Conservation (phyloP, 2,888 invertebrate species). For the Philopedon plagiatum region DNA sequence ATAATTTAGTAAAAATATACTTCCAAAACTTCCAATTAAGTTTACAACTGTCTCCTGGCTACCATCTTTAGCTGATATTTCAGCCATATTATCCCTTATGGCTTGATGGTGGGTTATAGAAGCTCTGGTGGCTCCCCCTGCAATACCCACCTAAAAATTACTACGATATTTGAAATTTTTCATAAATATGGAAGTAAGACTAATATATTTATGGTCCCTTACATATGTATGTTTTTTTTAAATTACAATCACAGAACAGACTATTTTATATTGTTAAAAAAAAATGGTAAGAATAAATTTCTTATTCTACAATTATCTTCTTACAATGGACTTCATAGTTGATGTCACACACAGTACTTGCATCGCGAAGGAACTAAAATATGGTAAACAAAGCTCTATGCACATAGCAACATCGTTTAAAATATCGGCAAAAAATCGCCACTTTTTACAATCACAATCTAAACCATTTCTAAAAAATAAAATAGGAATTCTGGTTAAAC, state of each 20-base stretch:
- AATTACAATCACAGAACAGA: too few species aligned
- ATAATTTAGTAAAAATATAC: conserved; percentile 81
- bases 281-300: background rate
- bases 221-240: too few species aligned
- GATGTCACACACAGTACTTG: conserved; percentile 82
- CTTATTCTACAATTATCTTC: conserved; percentile 62
- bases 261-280: conserved; percentile 59
- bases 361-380: conserved; percentile 75
- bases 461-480: conserved; percentile 68
- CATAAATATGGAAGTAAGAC: too few species aligned
- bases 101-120: conserved; percentile 97
- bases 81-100: conserved; percentile 89
- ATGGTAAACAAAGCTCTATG: conserved; percentile 85
- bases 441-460: conserved; percentile 94
- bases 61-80: conserved; percentile 94
- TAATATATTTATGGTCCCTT: too few species aligned
- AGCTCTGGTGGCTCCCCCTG: conserved; percentile 91
- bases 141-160: conserved; percentile 67
- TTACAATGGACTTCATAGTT: conserved; percentile 88
- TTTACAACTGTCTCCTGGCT: conserved; percentile 98
- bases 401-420: conserved; percentile 93
- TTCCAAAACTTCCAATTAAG: conserved; percentile 85
- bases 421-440: conserved; percentile 95
- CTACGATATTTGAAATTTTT: conserved; percentile 60
- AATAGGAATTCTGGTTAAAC: background rate